Evolutionary conservation across 2,797 vertebrate species (phyloP).

Genomic region (Xenops minutus): DNA sequence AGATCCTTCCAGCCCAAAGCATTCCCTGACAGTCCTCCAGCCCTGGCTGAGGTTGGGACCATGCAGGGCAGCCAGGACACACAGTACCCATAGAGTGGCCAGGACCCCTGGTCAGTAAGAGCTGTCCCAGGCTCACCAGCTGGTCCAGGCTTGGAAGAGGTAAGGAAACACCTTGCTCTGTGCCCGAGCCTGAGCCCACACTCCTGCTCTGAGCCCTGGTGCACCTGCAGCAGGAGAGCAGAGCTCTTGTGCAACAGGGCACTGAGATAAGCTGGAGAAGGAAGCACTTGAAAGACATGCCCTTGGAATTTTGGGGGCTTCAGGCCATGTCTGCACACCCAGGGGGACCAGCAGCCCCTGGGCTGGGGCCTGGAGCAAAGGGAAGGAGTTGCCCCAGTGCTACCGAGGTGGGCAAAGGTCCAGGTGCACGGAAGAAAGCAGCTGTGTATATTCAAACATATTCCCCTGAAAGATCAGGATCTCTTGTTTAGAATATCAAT

Average conservation of each 20-base stretch:
- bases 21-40: not conserved
- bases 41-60: not conserved
- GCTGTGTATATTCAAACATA: fast-evolving
- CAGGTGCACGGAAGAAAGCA: fast-evolving
- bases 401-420: fast-evolving
- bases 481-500: fast-evolving
- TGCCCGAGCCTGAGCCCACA: not conserved
- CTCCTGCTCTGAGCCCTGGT: not conserved
- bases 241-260: no score
- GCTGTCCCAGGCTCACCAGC: no score
- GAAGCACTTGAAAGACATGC: not conserved
- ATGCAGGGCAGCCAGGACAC: fast-evolving
- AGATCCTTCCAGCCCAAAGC: not conserved
- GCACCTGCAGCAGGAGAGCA: not conserved
- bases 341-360: not conserved
- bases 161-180: not conserved
- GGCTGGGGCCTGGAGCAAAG: not conserved
- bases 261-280: not conserved
- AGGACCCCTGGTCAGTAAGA: fast-evolving
- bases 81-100: fast-evolving
- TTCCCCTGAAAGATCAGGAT: not conserved
- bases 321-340: not conserved
- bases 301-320: not conserved
- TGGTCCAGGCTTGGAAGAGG: no score
- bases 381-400: not conserved